Base-by-base conservation (phyloP, 2,113 vertebrate genomes). In the Nibea coibor region DNA sequence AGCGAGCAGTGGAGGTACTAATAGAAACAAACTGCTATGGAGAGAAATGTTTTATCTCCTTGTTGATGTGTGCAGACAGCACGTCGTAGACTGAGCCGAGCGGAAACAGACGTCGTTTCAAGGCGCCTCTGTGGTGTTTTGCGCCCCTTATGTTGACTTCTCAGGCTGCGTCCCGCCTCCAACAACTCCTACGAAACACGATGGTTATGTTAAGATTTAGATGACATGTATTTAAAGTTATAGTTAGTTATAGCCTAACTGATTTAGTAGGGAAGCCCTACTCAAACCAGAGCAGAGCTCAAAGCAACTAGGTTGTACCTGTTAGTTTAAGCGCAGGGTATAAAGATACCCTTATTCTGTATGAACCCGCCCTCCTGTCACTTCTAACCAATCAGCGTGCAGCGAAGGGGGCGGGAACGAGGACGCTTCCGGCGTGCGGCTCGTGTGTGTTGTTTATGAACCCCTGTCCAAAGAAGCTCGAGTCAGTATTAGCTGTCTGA, bases 311-410 rank as follows among this genome's bases (percentile, higher is more conserved):
- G 12, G 10, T 11, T 56, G 6, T 12, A 17, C 80, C 87, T 75
- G 31, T 20, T 0, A 87, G 81, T 0, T 1, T 1, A 0, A 0
- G 42, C 1, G 61, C 22, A 5, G 85, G 80, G 56, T 2, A 19
- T 0, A 45, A 0, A 3, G 0, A 6, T 0, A 0, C 3, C 0
- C 0, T 0, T 0, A 0, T 8, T 1, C 0, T 0, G 0, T 4
- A 1, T 10, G 11, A 67, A 5, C 48, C 69, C 72, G 72, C 89
- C 90, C 53, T 12, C 14, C 0, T 8, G n/a, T 62, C 17, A 4
- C 20, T 70, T 68, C 10, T 31, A 69, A 42, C 93, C 90, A 94
- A 93, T 93, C 79, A 88, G 7, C 61, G 59, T 35, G 35, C 3
- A 35, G 12, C 1, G 0, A 12, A 50, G 64, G 78, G 86, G 89